Evolutionary conservation across 2,113 vertebrate genomes (phyloP).

Genomic region (Malaclemys terrapin): DNA sequence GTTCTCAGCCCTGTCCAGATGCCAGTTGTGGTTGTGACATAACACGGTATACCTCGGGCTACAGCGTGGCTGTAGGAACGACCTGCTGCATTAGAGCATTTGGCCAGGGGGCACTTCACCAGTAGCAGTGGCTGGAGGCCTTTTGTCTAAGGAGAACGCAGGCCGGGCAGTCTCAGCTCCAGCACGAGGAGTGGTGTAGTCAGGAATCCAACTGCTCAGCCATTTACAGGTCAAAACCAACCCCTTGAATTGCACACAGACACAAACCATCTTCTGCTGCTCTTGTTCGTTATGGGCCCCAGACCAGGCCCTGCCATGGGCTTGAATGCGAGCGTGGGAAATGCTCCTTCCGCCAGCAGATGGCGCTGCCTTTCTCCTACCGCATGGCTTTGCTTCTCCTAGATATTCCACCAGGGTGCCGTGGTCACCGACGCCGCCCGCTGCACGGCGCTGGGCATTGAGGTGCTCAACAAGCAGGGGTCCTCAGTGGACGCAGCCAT

Average conservation of each 20-base stretch:
- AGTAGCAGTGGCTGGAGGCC: rapidly evolving
- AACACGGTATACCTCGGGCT: not conserved
- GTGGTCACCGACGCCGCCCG: conserved; percentile 92
- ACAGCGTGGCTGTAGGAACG: rapidly evolving
- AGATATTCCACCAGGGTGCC: conserved; percentile 93
- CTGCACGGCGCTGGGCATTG: conserved; percentile 91
- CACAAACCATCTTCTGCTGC: not conserved
- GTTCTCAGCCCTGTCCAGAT: not conserved
- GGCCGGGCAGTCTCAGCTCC: rapidly evolving
- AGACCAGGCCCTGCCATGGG: not conserved
- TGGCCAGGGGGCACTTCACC: rapidly evolving
- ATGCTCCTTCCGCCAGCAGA: not conserved
- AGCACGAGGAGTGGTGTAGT: not conserved
- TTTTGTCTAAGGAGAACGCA: not conserved
- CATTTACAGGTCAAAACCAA: no score
- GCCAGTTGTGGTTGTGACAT: not conserved
- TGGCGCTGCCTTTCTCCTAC: not conserved
- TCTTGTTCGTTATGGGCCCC: not conserved
- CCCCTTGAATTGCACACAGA: rapidly evolving
- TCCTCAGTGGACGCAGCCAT: conserved; percentile 96
- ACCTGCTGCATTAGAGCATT: rapidly evolving
- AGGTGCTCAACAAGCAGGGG: conserved; percentile 87
- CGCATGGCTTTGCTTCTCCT: not conserved
- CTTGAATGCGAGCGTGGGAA: not conserved
- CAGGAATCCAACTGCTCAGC: not conserved